Conservation (phyloP, 2,113 vertebrate species). For the Polypterus bichir region DNA sequence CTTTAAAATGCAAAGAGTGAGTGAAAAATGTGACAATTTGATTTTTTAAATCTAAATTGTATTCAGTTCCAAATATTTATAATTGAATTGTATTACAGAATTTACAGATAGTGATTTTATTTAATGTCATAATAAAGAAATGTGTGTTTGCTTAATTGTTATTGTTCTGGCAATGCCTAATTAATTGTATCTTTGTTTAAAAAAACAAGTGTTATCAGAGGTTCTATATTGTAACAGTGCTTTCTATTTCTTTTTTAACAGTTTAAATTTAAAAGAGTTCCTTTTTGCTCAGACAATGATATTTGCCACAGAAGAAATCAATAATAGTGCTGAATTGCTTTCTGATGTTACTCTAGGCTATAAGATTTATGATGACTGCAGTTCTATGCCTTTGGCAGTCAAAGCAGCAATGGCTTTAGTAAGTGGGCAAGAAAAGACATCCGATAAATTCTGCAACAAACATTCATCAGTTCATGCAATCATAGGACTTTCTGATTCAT, state of each 20-base stretch:
- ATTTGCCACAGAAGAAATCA: slow-evolving; percentile 3
- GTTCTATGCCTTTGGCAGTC: background rate
- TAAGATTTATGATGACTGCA: background rate
- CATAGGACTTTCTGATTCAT: slow-evolving; percentile 23
- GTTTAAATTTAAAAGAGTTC: background rate
- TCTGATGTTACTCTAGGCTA: slow-evolving; percentile 2
- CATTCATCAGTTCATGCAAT: slow-evolving; percentile 23
- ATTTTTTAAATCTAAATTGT: background rate
- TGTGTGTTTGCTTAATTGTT: background rate
- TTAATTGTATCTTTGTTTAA: background rate
- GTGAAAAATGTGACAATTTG: background rate
- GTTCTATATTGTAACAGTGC: background rate
- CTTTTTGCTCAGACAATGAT: slow-evolving; percentile 1
- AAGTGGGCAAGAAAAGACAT: background rate
- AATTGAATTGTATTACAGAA: background rate
- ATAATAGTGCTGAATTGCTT: slow-evolving; percentile 3
- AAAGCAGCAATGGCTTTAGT: background rate
- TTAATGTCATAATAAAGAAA: background rate
- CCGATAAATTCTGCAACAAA: slow-evolving; percentile 15
- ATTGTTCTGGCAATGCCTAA: background rate
- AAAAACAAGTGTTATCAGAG: no score
- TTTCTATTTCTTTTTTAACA: background rate
- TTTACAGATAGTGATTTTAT: background rate
- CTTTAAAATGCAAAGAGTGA: background rate
- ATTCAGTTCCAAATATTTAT: background rate